phyloP scores from a whole-genome alignment of 2,113 vertebrate genomes.

The Pelvicachromis taeniatus region DNA sequence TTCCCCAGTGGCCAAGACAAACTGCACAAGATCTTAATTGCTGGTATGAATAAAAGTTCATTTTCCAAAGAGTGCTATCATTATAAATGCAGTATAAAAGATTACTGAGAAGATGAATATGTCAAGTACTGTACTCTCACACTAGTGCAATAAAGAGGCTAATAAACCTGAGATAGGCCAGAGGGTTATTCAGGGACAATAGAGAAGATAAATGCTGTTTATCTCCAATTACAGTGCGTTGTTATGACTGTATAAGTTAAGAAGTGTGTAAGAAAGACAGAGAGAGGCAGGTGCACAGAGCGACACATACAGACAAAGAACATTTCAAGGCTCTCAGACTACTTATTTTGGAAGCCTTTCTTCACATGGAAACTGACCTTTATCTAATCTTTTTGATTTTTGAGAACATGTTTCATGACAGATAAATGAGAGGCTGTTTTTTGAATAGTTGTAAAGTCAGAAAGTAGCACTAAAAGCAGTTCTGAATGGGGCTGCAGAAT shows the following conservation, averaged over 20 bases:
- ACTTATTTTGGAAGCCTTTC: neutral
- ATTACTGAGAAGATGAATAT: conserved; percentile 65
- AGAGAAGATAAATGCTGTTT: conserved; percentile 67
- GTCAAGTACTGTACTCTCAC: conserved; percentile 58
- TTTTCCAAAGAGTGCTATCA: conserved; percentile 68
- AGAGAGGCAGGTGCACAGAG: neutral
- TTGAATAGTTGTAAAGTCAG: neutral
- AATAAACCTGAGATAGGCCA: conserved; percentile 61
- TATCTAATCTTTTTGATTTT: conserved; percentile 10
- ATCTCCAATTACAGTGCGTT: conserved; percentile 52
- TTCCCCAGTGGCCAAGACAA: conserved; percentile 75
- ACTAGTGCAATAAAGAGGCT: conserved; percentile 60
- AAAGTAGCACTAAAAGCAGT: conserved; percentile 30
- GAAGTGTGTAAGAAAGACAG: conserved; percentile 22
- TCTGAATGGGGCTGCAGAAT: conserved; percentile 26
- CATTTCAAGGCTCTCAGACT: neutral
- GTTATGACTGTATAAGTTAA: conserved; percentile 41
- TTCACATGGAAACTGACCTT: neutral
- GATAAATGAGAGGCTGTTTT: conserved; percentile 22
- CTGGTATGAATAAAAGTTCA: conserved; percentile 77
- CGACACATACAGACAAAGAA: conserved; percentile 31
- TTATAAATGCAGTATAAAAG: conserved; percentile 66
- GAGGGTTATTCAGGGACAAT: conserved; percentile 60
- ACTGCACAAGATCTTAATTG: conserved; percentile 77
- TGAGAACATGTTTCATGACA: conserved; percentile 16